Evolutionary conservation across 1,140 invertebrate species (phyloP), one percentile per base, ranked within the genome.

Genomic region (Planococcus citri): DNA sequence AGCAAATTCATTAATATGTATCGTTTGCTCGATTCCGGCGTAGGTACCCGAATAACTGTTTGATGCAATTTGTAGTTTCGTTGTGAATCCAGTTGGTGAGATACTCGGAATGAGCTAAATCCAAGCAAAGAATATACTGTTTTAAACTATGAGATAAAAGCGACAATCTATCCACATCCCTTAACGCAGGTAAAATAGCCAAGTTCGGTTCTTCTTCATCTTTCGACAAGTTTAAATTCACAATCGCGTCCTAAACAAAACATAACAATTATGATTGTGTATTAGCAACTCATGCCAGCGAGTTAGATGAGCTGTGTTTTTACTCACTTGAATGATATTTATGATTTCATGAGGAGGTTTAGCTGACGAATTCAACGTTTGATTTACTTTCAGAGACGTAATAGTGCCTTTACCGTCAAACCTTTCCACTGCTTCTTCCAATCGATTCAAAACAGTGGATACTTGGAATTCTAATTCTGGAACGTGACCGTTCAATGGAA

Each of bases 51-150:
- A 92, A 92, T 74, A 91, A 83, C 74, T 90, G 85, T 70, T 87
- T 85, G 37, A 92, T 79, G 89, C 88, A 91, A 73, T 88, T 81
- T 4, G 87, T 87, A 0, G 87, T 87, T 74, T 92, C 90, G 20
- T 85, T 85, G 0, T 85, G 84, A 41, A 92, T 83, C 73, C 88
- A 85, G 64, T 83, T 83, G 24, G 86, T 85, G 33, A 92, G 78
- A 74, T 85, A 83, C 51, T 87, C 85, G 37, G 89, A 82, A 76
- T 90, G 85, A 68, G 79, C 78, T 60, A 85, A 80, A 64, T 89
- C 87, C 64, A 93, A 77, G 38, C 85, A 84, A 8, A 86, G 84
- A 71, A 88, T 84, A 75, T 88, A 87, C 2, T 89, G 88, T 10
- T 85, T 84, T 70, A 92, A 78, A 73, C 88, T 87, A 75, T 92